phyloP scores from a whole-genome alignment of 37 sponge, comb jelly and placozoan species.

The Chondrosia reniformis region DNA sequence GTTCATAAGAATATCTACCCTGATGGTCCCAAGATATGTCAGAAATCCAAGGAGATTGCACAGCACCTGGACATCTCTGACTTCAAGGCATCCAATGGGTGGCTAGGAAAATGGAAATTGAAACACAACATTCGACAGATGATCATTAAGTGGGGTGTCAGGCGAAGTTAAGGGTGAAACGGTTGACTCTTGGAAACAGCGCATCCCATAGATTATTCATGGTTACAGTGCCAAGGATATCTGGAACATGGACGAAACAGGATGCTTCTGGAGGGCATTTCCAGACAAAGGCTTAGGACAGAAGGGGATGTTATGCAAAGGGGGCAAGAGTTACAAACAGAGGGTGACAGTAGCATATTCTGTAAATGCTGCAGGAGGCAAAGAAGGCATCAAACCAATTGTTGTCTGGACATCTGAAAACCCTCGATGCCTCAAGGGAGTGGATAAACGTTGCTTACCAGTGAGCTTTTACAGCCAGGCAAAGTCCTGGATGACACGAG shows the following conservation, averaged over 20 bases:
- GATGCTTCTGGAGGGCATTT: conserved; percentile 51
- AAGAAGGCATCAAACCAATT: conserved; percentile 48
- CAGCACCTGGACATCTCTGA: conserved; percentile 11
- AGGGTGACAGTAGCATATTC: conserved; percentile 53
- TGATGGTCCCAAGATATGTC: conserved; percentile 19
- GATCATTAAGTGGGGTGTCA: conserved; percentile 61
- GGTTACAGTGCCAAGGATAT: conserved; percentile 22
- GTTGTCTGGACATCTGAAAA: conserved; percentile 68
- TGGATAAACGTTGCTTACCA: conserved; percentile 48
- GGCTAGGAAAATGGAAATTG: conserved; percentile 59
- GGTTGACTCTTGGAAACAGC: conserved; percentile 52
- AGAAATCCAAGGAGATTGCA: conserved; percentile 44
- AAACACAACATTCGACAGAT: conserved; percentile 47
- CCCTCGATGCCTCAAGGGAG: conserved; percentile 51
- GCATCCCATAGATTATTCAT: conserved; percentile 40
- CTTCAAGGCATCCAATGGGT: conserved; percentile 50
- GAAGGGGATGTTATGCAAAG: conserved; percentile 45
- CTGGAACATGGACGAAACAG: conserved; percentile 52
- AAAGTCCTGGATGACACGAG: conserved; percentile 65
- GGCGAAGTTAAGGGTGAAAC: conserved; percentile 41
- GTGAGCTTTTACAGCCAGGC: conserved; percentile 55
- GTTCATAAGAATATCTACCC: conserved; percentile 47
- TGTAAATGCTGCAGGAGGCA: conserved; percentile 54
- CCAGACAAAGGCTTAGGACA: conserved; percentile 50
- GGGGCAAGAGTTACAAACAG: conserved; percentile 48